These are phyloP conservation scores for Urocyon cinereoargenteus DNA, from an alignment of 2,797 vertebrate species.

Conservation along the genomic window DNA sequence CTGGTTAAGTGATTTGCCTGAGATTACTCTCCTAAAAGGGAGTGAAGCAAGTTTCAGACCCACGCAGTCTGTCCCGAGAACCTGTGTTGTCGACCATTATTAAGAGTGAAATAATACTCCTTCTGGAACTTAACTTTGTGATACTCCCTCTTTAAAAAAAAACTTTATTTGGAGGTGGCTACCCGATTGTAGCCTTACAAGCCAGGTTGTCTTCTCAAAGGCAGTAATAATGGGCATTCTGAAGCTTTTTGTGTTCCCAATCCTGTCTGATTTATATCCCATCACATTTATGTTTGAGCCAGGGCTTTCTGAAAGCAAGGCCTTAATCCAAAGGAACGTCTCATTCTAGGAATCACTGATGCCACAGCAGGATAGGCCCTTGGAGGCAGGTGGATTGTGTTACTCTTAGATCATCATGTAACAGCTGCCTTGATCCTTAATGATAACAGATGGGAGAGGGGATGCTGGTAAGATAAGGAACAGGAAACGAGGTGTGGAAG, in stretches of 20 bases:
- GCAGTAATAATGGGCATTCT: not conserved
- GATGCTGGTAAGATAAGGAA: constrained; percentile 8
- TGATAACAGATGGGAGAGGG: not conserved
- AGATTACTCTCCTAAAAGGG: constrained; percentile 46
- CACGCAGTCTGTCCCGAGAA: not conserved
- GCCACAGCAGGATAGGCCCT: not conserved
- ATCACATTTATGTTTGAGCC: constrained; percentile 61
- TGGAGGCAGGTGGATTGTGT: constrained; percentile 8
- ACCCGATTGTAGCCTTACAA: not conserved
- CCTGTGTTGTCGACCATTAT: not conserved
- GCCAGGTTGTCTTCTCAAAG: constrained; percentile 41
- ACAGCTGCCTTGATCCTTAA: not conserved
- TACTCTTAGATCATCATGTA: not conserved
- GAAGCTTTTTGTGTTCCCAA: constrained; percentile 44
- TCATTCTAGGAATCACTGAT: not conserved
- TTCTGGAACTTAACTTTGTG: constrained; percentile 41
- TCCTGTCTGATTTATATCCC: constrained; percentile 12
- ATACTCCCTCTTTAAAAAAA: not conserved
- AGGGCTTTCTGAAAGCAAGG: constrained; percentile 55
- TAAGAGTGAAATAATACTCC: not conserved
- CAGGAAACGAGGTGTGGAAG: not conserved
- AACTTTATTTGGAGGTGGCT: not conserved
- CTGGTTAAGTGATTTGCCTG: constrained; percentile 22
- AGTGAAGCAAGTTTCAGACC: constrained; percentile 20
- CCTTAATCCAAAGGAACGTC: constrained; percentile 44